phyloP scores from a whole-genome alignment of 92 coral and sea anemone species.

The Phenganax stokvisi region DNA sequence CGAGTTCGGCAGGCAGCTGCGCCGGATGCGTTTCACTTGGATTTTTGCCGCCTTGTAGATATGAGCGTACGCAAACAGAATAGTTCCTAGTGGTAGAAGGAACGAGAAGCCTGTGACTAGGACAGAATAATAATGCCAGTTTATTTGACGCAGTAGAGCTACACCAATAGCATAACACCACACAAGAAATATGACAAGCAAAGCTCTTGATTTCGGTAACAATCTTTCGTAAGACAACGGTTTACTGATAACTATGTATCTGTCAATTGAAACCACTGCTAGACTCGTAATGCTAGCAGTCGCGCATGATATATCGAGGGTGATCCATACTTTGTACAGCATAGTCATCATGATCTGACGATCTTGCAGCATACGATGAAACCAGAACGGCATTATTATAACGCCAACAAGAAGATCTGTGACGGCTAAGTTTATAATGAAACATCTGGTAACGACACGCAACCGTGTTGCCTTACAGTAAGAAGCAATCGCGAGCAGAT shows the following conservation, averaged over 20 bases:
- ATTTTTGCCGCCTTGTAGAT: constrained; percentile 20
- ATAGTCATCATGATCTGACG: background rate
- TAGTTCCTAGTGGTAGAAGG: constrained; percentile 10
- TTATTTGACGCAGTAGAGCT: constrained; percentile 8
- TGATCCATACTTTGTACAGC: constrained; percentile 18
- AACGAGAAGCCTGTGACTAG: constrained; percentile 22
- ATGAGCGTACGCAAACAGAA: constrained; percentile 27
- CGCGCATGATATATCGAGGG: constrained; percentile 31
- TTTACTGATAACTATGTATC: constrained; percentile 26
- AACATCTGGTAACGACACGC: constrained; percentile 27
- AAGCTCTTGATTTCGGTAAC: constrained; percentile 19
- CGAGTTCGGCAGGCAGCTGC: constrained; percentile 8
- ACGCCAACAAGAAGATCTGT: constrained; percentile 31
- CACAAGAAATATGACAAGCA: background rate
- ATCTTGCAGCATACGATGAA: constrained; percentile 25
- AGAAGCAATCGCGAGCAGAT: constrained; percentile 22
- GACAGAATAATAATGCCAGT: background rate
- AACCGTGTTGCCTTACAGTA: constrained; percentile 20
- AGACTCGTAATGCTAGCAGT: constrained; percentile 13
- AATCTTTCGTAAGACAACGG: constrained; percentile 19
- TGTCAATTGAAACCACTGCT: constrained; percentile 30
- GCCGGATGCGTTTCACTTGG: constrained; percentile 26
- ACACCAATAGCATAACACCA: constrained; percentile 8
- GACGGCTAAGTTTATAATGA: constrained; percentile 16
- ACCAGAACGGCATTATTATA: constrained; percentile 29